Evolutionary conservation across 64 coral and sea anemone species (phyloP).

Genomic region (Stichodactyla helianthus): DNA sequence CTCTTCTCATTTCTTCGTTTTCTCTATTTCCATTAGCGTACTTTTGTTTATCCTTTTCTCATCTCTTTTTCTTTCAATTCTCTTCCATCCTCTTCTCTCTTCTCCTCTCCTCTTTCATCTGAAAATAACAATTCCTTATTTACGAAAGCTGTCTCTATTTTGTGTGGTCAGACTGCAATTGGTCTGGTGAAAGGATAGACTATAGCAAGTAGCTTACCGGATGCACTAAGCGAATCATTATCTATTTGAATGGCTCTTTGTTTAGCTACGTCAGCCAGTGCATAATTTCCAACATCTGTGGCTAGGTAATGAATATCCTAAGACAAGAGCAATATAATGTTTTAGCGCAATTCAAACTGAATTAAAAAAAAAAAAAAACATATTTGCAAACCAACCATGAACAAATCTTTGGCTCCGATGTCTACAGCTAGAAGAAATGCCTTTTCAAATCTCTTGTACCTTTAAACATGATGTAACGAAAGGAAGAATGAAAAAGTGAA

Average conservation of each 20-base stretch:
- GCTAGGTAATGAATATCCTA: conserved; percentile 94
- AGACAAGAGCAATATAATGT: background rate
- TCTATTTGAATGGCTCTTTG: conserved; percentile 95
- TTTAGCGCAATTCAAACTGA: background rate
- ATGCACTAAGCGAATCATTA: conserved; percentile 72
- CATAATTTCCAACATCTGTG: conserved; percentile 69
- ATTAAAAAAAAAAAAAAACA: background rate
- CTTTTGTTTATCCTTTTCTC: too few species aligned
- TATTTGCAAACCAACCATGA: conserved; percentile 66
- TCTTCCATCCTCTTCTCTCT: too few species aligned
- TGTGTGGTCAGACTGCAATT: too few species aligned
- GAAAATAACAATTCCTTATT: too few species aligned
- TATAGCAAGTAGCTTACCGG: conserved; percentile 24
- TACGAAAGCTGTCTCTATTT: too few species aligned
- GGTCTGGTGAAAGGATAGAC: too few species aligned
- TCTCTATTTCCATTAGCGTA: too few species aligned
- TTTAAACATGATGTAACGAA: background rate
- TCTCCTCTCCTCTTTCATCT: too few species aligned
- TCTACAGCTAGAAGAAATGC: conserved; percentile 93
- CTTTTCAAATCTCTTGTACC: conserved; percentile 95
- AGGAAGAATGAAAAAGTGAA: background rate
- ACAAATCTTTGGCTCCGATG: conserved; percentile 93
- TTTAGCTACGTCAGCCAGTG: conserved; percentile 83
- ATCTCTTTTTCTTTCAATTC: too few species aligned
- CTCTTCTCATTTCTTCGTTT: too few species aligned